Percentiles rank a stretch among this genome's conserved stretches.
phyloP scores from a whole-genome alignment of 2,797 vertebrate species.

The Protosalanx chinensis region DNA sequence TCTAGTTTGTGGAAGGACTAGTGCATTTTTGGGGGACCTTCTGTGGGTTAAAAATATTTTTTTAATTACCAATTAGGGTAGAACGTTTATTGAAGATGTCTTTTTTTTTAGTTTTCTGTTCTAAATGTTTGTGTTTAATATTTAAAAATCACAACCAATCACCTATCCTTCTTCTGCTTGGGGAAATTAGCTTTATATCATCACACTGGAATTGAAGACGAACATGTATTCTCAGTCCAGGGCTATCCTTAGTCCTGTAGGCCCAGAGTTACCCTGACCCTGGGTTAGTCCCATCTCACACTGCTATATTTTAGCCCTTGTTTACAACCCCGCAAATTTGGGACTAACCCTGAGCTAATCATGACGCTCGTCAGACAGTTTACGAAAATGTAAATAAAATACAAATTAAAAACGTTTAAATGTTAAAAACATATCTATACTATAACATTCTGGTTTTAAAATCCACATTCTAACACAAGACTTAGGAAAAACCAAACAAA shows the following conservation, averaged over 20 bases:
- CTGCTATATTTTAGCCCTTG: neutral
- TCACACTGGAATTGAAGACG: neutral
- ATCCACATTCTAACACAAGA: too few species aligned
- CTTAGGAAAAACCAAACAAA: too few species aligned
- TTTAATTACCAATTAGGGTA: neutral
- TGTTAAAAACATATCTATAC: too few species aligned
- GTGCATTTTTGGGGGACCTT: neutral
- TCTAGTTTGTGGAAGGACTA: neutral
- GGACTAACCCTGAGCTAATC: neutral
- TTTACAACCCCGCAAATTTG: neutral
- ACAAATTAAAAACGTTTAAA: too few species aligned
- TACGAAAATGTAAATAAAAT: too few species aligned
- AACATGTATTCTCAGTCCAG: neutral
- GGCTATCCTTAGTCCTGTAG: neutral
- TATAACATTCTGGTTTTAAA: too few species aligned
- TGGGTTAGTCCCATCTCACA: neutral
- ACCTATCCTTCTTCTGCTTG: neutral
- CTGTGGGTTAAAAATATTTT: neutral
- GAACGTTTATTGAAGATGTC: neutral
- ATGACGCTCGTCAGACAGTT: too few species aligned
- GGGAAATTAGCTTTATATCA: neutral
- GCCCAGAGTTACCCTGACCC: neutral
- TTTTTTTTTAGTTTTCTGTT: too few species aligned
- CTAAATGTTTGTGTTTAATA: too few species aligned
- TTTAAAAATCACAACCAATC: too few species aligned